Evolutionary conservation across 2,113 vertebrate genomes (phyloP).

Genomic region (Chloropsis cyanopogon): DNA sequence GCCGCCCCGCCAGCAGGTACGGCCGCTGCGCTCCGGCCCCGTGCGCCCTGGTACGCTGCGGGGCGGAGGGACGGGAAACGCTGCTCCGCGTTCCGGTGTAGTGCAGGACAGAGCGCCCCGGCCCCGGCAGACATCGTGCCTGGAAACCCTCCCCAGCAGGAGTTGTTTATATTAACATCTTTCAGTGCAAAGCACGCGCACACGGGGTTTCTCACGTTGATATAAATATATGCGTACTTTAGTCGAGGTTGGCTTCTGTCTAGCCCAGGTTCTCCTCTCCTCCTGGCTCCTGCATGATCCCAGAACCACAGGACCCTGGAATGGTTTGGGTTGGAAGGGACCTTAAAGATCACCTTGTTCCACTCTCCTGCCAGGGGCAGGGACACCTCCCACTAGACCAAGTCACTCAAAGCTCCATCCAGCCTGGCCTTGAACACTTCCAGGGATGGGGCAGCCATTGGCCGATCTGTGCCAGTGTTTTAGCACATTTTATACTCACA

Average conservation of each 20-base stretch:
- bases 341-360: neutral
- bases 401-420: neutral
- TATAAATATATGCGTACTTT: no score
- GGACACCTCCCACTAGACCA: neutral
- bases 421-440: neutral
- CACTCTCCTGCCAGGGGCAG: neutral
- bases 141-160: no score
- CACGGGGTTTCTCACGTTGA: neutral
- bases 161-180: neutral
- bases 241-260: fast-evolving
- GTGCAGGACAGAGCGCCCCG: neutral
- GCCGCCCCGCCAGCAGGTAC: conserved; percentile 73
- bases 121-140: neutral
- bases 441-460: neutral
- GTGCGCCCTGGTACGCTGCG: neutral
- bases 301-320: neutral
- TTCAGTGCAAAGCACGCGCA: fast-evolving
- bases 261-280: neutral
- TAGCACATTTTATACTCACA: fast-evolving
- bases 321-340: neutral
- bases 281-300: neutral
- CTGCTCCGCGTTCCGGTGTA: neutral
- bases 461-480: neutral
- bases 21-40: neutral
- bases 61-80: neutral